Evolutionary conservation across 2,113 vertebrate genomes (phyloP), one percentile per base, ranked within the genome.

Genomic region (Lepus americanus): DNA sequence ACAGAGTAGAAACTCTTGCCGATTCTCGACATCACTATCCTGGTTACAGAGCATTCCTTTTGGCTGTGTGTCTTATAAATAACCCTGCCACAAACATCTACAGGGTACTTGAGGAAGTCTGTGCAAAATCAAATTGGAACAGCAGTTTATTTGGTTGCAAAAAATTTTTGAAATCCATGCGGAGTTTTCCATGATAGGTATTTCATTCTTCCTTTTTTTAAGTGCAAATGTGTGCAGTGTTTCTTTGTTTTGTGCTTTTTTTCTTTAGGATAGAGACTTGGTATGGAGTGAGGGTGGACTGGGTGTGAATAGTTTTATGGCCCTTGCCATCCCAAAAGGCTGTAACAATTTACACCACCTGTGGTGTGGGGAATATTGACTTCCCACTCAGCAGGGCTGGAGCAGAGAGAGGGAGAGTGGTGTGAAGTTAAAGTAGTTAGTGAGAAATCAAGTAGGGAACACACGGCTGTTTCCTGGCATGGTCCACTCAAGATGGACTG

Each of bases 401-500:
- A 76, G 33, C 29, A 13, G 3, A 36, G 74, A 78, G 55, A 22
- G 13, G n/a, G 6, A 1, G 2, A 31, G 25, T 59, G 49, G 73
- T 70, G 53, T 49, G 44, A 89, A 72, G 59, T 69, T 20, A 2
- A 76, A 29, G 12, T 33, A 25, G 22, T 63, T 44, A 14, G 69
- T 44, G 86, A 88, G 88, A 92, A 93, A 61, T 87, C 85, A 82
- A 66, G 59, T n/a, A 8, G 44, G 29, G 39, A 72, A 33, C 29
- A 64, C 33, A 9, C 17, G 39, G 9, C 20, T 29, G 6, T 9
- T 90, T 70, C 36, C 89, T 95, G 59, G 87, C 29, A 25, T 3
- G 0, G 31, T 94, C 53, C 78, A 31, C 25, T 44, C 39, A 0
- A 0, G 31, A 33, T 0, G 2, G 51, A 70, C 85, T 97, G 82